phyloP scores from a whole-genome alignment of 2,113 vertebrate species.

The Jacana jacana region DNA sequence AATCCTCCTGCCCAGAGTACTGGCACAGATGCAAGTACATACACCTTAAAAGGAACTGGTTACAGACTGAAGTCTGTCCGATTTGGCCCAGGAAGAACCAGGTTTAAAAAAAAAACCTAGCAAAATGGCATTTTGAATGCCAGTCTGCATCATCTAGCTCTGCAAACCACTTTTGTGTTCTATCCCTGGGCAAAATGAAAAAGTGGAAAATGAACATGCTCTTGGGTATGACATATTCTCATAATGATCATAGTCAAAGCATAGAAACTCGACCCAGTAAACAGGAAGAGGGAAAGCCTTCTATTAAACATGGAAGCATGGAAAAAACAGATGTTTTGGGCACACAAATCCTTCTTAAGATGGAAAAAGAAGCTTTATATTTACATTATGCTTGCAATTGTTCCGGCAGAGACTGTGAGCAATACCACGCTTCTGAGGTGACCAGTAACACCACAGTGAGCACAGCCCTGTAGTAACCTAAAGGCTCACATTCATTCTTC shows the following conservation, averaged over 20 bases:
- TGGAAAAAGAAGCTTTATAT: background rate
- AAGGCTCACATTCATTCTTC: background rate
- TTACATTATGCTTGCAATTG: background rate
- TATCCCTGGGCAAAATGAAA: constrained; percentile 19
- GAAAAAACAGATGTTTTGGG: background rate
- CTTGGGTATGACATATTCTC: constrained; percentile 14
- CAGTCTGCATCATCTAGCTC: background rate
- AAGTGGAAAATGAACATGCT: background rate
- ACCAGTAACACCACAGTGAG: background rate
- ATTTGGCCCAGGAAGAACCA: constrained; percentile 39
- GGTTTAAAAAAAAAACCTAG: constrained; percentile 2
- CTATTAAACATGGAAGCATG: background rate
- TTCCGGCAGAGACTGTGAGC: background rate
- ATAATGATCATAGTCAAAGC: background rate
- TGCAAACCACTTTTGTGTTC: background rate
- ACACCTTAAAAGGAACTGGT: constrained; percentile 45
- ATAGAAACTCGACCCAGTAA: background rate
- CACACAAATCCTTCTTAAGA: background rate
- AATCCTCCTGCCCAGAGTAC: constrained; percentile 5
- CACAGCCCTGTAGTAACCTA: background rate
- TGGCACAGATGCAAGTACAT: constrained; percentile 32
- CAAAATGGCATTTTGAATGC: constrained; percentile 14
- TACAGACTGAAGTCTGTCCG: background rate
- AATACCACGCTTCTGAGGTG: background rate
- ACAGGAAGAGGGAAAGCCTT: background rate